These are phyloP conservation scores for Hedychridium roseum DNA, from an alignment of 2,888 invertebrate genomes.

Conservation along the genomic window DNA sequence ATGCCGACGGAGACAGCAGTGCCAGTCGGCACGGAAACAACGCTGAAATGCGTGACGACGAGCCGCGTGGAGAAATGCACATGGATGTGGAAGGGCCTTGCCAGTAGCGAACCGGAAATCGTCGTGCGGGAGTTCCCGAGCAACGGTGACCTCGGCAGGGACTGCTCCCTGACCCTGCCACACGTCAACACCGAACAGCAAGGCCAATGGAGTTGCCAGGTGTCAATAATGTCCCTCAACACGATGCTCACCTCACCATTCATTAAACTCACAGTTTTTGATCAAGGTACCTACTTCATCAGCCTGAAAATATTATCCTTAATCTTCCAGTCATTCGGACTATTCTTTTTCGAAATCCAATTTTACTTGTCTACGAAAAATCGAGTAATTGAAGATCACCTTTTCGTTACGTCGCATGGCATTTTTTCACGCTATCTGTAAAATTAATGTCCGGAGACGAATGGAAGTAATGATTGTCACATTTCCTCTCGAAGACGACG, in stretches of 20 bases:
- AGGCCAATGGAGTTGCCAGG: slow-evolving; percentile 56
- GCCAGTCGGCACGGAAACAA: slow-evolving; percentile 47
- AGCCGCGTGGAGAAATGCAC: slow-evolving; percentile 55
- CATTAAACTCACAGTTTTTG: slow-evolving; percentile 53
- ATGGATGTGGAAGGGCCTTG: slow-evolving; percentile 54
- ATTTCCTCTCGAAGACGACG: slow-evolving; percentile 45
- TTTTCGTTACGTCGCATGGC: too few species aligned
- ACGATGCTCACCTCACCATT: slow-evolving; percentile 42
- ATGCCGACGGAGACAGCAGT: slow-evolving; percentile 50
- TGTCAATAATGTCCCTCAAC: slow-evolving; percentile 47
- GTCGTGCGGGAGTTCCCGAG: slow-evolving; percentile 52
- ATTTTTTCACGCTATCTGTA: too few species aligned
- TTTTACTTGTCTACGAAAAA: not conserved
- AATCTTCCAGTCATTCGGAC: too few species aligned
- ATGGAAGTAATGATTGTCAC: too few species aligned
- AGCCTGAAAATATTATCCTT: too few species aligned
- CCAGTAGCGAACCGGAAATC: slow-evolving; percentile 38
- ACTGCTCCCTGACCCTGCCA: slow-evolving; percentile 52
- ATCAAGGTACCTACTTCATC: too few species aligned
- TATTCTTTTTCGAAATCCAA: too few species aligned
- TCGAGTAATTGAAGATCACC: not conserved
- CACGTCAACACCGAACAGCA: slow-evolving; percentile 48
- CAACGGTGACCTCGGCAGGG: slow-evolving; percentile 52
- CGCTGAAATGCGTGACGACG: slow-evolving; percentile 53
- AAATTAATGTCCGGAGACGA: too few species aligned